These are phyloP conservation scores for Cylas formicarius DNA, from an alignment of 1,140 invertebrate species.

Conservation along the genomic window DNA sequence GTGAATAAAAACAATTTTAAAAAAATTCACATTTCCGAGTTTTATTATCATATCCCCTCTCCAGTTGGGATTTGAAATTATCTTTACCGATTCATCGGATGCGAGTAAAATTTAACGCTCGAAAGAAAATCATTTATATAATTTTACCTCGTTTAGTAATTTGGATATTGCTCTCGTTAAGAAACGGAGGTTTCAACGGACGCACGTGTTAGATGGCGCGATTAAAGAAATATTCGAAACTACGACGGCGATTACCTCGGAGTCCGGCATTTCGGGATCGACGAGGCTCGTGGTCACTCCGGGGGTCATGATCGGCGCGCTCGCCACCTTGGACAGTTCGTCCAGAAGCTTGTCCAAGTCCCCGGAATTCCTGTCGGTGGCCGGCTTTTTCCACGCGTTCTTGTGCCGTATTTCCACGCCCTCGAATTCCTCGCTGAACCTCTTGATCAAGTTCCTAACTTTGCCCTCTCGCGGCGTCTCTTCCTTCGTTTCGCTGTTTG, in stretches of 20 bases:
- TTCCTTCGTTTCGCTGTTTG: constrained; percentile 16
- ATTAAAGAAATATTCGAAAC: too few relatives aligned
- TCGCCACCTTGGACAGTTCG: constrained; percentile 38
- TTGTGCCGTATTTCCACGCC: constrained; percentile 20
- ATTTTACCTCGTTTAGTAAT: too few relatives aligned
- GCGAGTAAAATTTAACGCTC: too few relatives aligned
- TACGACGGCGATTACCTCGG: constrained; percentile 34
- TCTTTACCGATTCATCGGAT: too few relatives aligned
- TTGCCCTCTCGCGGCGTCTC: constrained; percentile 11
- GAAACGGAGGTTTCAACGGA: too few relatives aligned
- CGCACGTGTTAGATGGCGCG: too few relatives aligned
- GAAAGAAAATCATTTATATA: too few relatives aligned
- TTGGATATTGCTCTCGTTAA: too few relatives aligned
- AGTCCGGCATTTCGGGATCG: constrained; percentile 24
- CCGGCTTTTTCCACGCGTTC: neutral
- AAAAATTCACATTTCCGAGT: too few relatives aligned
- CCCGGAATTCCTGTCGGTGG: constrained; percentile 21
- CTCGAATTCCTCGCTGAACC: constrained; percentile 25
- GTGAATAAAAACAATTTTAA: too few relatives aligned
- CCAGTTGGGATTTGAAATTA: too few relatives aligned
- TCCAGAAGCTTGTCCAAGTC: constrained; percentile 36
- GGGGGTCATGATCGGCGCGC: constrained; percentile 34
- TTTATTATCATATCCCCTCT: too few relatives aligned
- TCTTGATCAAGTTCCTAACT: constrained; percentile 34
- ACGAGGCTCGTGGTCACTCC: constrained; percentile 34